Conservation (phyloP, 2,113 vertebrate species). For the Aegotheles bennettii region DNA sequence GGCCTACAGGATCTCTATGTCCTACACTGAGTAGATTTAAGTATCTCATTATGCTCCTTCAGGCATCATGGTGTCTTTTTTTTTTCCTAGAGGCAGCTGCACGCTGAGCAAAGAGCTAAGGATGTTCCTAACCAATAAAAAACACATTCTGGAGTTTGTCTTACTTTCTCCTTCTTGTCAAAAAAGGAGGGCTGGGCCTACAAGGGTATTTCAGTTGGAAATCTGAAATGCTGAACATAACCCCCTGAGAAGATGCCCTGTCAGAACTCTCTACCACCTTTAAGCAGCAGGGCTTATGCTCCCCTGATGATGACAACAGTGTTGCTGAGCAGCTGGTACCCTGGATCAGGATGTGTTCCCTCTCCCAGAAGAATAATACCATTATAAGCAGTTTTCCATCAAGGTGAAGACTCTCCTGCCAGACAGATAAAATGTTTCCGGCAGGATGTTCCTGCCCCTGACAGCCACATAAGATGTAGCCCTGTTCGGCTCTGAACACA, state of each 20-base stretch:
- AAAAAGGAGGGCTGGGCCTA: not conserved
- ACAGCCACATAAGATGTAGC: accelerated
- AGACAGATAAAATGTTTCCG: not conserved
- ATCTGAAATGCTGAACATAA: not conserved
- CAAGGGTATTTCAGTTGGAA: not conserved
- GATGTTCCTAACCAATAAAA: not conserved
- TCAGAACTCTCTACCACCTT: not conserved
- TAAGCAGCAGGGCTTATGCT: not conserved
- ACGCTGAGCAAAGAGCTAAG: not conserved
- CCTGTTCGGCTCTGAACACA: not conserved
- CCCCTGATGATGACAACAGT: not conserved
- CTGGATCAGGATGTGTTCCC: not conserved
- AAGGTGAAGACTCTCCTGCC: not conserved
- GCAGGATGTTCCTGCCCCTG: not conserved
- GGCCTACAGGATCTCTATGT: not conserved
- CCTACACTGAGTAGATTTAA: not conserved
- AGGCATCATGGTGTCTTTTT: not conserved
- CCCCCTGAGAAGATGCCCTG: not conserved
- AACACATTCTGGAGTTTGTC: not conserved
- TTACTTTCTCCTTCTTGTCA: not conserved
- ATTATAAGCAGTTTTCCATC: not conserved
- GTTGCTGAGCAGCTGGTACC: not conserved
- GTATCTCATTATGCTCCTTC: not conserved
- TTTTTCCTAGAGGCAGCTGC: not conserved
- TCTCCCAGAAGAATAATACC: not conserved